Base-by-base conservation (phyloP, 2,797 vertebrate species). In the Alca torda region DNA sequence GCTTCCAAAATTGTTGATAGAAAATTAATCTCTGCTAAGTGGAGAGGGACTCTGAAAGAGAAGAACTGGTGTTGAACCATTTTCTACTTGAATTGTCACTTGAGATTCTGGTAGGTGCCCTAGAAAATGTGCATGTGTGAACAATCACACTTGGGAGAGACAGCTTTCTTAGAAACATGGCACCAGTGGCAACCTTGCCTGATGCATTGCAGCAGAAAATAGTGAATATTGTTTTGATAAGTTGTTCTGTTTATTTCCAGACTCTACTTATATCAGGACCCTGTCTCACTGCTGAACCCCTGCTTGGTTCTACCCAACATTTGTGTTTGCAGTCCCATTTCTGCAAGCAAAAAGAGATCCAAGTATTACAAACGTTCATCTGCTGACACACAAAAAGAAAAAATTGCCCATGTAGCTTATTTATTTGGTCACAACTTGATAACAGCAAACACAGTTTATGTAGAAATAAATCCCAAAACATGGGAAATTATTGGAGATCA, bases 401-500 rank as follows among this genome's bases (percentile, higher is more conserved):
- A 43, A 50, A 68, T 31, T 61, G 37, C 8, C 6, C 14, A n/a
- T 41, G 16, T 60, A 65, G 16, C 26, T 92, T 91, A 48, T 68
- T 87, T 89, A 51, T 63, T 82, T 75, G 14, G 28, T 95, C 19
- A 12, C n/a, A 87, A 28, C 48, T 76, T 61, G 21, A 20, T 46
- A 86, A 70, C 12, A 70, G 19, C 39, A 91, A 83, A 54, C 12
- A 35, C 13, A 83, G 31, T 59, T 95, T 61, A 43, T 86, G 31
- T 85, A 72, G 43, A 96, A 93, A 63, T 56, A 65, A 86, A 70
- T 70, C 39, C 65, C 60, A 84, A 48, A 77, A n/a, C 28, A 74
- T 18, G 56, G 60, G 35, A 89, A 94, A 87, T 90, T 84, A 84
- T 84, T 86, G 54, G 92, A 89, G 53, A 93, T 95, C 77, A 59